phyloP scores from a whole-genome alignment of 2,797 vertebrate genomes.

The Gymnoscopelus braueri region DNA sequence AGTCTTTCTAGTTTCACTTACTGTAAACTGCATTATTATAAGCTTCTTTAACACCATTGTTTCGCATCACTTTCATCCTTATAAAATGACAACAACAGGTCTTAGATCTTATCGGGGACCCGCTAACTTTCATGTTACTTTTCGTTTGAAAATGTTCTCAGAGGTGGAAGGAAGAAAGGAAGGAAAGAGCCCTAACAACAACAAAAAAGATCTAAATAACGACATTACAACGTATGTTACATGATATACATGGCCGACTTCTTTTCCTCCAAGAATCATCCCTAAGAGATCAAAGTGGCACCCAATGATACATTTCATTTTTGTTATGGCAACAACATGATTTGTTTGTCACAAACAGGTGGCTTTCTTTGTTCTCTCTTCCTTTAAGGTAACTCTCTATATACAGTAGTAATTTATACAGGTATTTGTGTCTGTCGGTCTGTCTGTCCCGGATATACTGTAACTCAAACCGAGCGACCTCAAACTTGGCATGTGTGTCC shows the following conservation, averaged over 20 bases:
- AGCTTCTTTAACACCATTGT: conserved; percentile 72
- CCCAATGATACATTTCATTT: conserved; percentile 1
- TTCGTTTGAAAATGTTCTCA: conserved; percentile 23
- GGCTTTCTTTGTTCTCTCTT: too few relatives aligned
- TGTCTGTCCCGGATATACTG: too few relatives aligned
- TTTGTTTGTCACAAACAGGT: neutral
- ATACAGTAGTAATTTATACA: too few relatives aligned
- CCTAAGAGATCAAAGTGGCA: conserved; percentile 2
- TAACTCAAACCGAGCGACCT: too few relatives aligned
- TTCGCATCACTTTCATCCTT: conserved; percentile 69
- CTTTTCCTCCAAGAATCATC: conserved; percentile 20
- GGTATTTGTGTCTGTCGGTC: too few relatives aligned
- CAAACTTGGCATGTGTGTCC: too few relatives aligned
- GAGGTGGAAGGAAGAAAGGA: conserved; percentile 24
- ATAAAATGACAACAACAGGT: conserved; percentile 45
- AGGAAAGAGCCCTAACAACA: conserved; percentile 9
- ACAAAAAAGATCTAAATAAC: conserved; percentile 26
- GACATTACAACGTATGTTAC: conserved; percentile 12
- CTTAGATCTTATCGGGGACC: conserved; percentile 48
- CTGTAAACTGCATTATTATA: conserved; percentile 64
- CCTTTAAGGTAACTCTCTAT: too few relatives aligned
- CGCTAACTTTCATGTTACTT: conserved; percentile 49
- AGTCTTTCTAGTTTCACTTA: conserved; percentile 34
- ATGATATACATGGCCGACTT: neutral
- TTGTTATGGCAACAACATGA: conserved; percentile 11